phyloP scores from a whole-genome alignment of 2,113 vertebrate species.

The Ivindomyrus marchei region DNA sequence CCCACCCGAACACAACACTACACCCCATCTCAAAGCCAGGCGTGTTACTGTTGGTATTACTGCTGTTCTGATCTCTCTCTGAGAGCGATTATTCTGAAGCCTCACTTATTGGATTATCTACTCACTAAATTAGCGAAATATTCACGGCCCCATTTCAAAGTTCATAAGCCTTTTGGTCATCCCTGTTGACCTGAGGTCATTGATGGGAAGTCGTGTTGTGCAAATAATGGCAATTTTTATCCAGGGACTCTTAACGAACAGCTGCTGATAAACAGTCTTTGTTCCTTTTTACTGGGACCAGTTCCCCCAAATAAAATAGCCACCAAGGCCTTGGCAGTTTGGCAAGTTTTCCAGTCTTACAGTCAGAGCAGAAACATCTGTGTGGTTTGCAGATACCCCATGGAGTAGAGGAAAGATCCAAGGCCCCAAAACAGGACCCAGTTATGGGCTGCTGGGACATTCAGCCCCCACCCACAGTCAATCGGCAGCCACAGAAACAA shows the following conservation, averaged over 20 bases:
- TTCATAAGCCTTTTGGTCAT: neutral
- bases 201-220: neutral
- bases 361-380: neutral
- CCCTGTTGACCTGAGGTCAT: neutral
- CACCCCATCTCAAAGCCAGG: neutral
- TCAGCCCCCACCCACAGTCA: neutral
- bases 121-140: neutral
- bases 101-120: neutral
- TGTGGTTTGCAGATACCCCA: neutral
- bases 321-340: neutral
- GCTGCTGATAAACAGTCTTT: neutral
- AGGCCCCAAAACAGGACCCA: neutral
- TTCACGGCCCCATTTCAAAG: neutral
- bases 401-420: neutral
- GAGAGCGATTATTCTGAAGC: neutral
- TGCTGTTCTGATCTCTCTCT: neutral
- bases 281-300: conserved; percentile 14
- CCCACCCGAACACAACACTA: neutral
- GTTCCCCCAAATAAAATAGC: neutral
- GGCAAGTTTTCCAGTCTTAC: neutral
- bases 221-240: neutral
- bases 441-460: neutral
- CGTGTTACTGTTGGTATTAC: neutral
- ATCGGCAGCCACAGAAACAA: neutral
- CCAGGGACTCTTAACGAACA: neutral